Percentiles rank a stretch among this genome's conserved stretches.
Conservation (phyloP, 2,797 vertebrate species). For the Takifugu ocellatus region DNA sequence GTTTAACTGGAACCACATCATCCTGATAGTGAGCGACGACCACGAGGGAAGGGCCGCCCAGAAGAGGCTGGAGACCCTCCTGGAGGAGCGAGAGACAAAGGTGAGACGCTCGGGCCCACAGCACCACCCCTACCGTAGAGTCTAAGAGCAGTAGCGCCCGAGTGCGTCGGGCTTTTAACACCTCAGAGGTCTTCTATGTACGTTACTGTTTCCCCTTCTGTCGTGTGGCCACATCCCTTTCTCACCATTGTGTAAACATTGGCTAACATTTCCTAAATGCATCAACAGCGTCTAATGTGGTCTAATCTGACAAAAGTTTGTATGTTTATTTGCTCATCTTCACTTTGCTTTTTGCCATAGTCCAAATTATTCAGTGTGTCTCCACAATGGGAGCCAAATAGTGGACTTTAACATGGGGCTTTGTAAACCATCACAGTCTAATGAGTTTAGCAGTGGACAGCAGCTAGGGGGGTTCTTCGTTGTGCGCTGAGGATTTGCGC, state of each 20-base stretch:
- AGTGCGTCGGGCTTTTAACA: conserved; percentile 42
- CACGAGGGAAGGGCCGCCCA: conserved; percentile 97
- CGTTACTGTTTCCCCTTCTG: conserved; percentile 85
- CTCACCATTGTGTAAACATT: conserved; percentile 90
- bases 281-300: conserved; percentile 94
- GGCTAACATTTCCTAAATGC: conserved; percentile 87
- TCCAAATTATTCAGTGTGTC: conserved; percentile 94
- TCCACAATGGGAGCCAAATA: conserved; percentile 89
- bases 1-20: conserved; percentile 98
- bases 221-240: conserved; percentile 92
- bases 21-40: conserved; percentile 96
- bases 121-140: conserved; percentile 19
- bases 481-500: conserved; percentile 22
- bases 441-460: conserved; percentile 11
- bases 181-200: conserved; percentile 78
- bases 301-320: conserved; percentile 91
- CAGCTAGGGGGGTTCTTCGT: conserved; percentile 12
- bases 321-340: conserved; percentile 93
- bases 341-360: conserved; percentile 95
- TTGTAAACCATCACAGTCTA: conserved; percentile 83
- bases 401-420: conserved; percentile 94
- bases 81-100: conserved; percentile 98
- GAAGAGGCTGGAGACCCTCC: conserved; percentile 95
- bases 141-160: conserved; percentile 38
- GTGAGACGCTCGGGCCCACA: conserved; percentile 77